Base-by-base conservation (phyloP, 2,113 vertebrate genomes). In the Grammomys dolichurus region DNA sequence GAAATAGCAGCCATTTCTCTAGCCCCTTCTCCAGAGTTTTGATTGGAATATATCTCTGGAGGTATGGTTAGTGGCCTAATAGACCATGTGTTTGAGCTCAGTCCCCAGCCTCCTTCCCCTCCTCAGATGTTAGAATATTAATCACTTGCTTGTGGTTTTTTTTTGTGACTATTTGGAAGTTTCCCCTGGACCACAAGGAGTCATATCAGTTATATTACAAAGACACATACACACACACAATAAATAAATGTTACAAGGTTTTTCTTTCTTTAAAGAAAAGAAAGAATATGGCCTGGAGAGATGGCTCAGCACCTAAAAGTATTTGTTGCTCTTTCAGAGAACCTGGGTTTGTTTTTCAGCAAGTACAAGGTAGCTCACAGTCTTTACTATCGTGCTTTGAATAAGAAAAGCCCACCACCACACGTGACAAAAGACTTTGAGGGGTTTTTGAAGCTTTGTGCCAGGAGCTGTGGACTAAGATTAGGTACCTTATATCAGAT, bases 91-190 rank as follows among this genome's bases (percentile, higher is more conserved):
- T 65, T 8, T 90, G 81, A 90, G 69, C 63, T 91, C 82, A 40
- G 26, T 24, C 19, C 12, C 26, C 46, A 31, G 28, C 76, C 46
- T 78, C 40, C 46, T 14, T 88, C 3, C 33, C 54, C 24, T 87
- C 51, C n/a, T 16, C 1, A 4, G 87, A n/a, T 12, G n/a, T 78
- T 46, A 65, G 75, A 40, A 40, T 40, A 40, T 40, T 40, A 93
- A 77, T 73, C 48, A 84, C 8, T 78, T 65, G 67, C 40, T 89
- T 89, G 36, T 10, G 51, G 9, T 10, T 51, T 51, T 51, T 26
- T 31, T 95, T 31, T 9, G 40, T 88, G 70, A 76, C n/a, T 40
- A 72, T 91, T 36, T 70, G 65, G 63, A 93, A 91, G 78, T 60
- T 81, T 75, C 58, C 54, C 82, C 33, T 48, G 75, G 60, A 14